phyloP scores from a whole-genome alignment of 2,888 invertebrate genomes.

The Sminthurinus aureus region DNA sequence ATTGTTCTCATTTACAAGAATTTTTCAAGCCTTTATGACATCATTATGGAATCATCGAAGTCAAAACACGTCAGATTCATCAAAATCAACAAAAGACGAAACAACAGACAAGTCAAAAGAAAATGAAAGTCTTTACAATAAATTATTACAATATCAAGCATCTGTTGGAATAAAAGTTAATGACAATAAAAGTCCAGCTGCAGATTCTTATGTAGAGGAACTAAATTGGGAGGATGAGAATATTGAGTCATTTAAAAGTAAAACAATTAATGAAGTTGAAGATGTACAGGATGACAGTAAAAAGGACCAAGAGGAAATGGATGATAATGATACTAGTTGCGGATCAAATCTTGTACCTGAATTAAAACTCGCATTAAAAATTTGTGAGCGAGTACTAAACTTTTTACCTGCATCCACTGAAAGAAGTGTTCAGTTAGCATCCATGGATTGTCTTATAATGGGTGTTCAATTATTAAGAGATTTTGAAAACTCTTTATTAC shows the following conservation, averaged over 20 bases:
- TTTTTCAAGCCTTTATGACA: slow-evolving; percentile 40
- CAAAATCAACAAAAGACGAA: not conserved
- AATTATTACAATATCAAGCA: slow-evolving; percentile 47
- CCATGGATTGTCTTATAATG: slow-evolving; percentile 53
- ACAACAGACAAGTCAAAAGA: not conserved
- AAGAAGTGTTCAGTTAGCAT: slow-evolving; percentile 44
- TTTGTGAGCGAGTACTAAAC: slow-evolving; percentile 52
- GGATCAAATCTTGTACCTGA: slow-evolving; percentile 37
- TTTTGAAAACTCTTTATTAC: slow-evolving; percentile 51
- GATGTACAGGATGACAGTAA: slow-evolving; percentile 8
- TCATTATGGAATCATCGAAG: slow-evolving; percentile 34
- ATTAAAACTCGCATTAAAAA: slow-evolving; percentile 44
- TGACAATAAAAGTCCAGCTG: not conserved
- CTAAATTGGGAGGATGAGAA: slow-evolving; percentile 11
- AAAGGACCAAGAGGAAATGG: slow-evolving; percentile 2
- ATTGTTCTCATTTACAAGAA: slow-evolving; percentile 24
- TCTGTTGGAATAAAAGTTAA: slow-evolving; percentile 40
- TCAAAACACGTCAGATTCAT: not conserved
- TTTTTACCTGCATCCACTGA: slow-evolving; percentile 49
- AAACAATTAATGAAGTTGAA: not conserved
- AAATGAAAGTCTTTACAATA: not conserved
- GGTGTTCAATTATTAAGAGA: slow-evolving; percentile 47
- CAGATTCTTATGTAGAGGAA: too few relatives aligned
- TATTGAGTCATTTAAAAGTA: not conserved
- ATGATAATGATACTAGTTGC: not conserved